Evolutionary conservation across 2,888 invertebrate genomes (phyloP).

Genomic region (Neocrepidodera transversa): DNA sequence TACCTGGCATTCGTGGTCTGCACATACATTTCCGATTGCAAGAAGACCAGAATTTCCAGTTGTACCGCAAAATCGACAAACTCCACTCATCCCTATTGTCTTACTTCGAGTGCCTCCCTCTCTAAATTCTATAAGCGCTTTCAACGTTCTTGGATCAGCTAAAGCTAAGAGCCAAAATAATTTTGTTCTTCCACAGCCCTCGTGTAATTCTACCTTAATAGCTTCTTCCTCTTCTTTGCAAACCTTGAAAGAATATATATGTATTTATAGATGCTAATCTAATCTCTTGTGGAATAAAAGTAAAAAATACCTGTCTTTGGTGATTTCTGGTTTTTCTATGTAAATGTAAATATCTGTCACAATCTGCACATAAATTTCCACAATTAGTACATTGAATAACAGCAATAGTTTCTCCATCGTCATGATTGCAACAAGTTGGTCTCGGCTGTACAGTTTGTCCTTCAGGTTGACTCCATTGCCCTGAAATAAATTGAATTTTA

Average conservation of each 20-base stretch:
- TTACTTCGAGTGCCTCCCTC: slow-evolving; percentile 69
- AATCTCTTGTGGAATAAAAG: no score
- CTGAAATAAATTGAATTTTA: no score
- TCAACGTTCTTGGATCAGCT: slow-evolving; percentile 91
- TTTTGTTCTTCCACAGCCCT: slow-evolving; percentile 94
- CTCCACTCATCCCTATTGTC: slow-evolving; percentile 65
- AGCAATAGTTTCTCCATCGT: slow-evolving; percentile 91
- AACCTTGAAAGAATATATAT: slow-evolving; percentile 64
- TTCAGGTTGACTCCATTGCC: slow-evolving; percentile 76
- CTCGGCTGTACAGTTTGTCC: slow-evolving; percentile 68
- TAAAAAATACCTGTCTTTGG: slow-evolving; percentile 71
- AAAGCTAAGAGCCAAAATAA: slow-evolving; percentile 92
- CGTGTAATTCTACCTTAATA: slow-evolving; percentile 96
- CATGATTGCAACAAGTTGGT: slow-evolving; percentile 94
- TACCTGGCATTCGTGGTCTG: slow-evolving; percentile 92
- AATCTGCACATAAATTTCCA: slow-evolving; percentile 93
- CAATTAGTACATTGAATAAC: slow-evolving; percentile 92
- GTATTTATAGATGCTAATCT: not conserved
- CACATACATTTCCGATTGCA: slow-evolving; percentile 92
- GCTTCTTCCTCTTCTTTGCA: slow-evolving; percentile 97
- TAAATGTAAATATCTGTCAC: slow-evolving; percentile 93
- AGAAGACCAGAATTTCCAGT: slow-evolving; percentile 82
- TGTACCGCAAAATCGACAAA: slow-evolving; percentile 91
- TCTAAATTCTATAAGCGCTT: slow-evolving; percentile 89
- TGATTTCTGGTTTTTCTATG: slow-evolving; percentile 87